phyloP scores from a whole-genome alignment of 2,113 vertebrate species.

The Danio rerio region GRCz12tu NC_133190.1:20502001-20502500 shows the following conservation, averaged over 20 bases:
- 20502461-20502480: too few species aligned
- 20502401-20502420: too few species aligned
- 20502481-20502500: too few species aligned
- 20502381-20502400: too few species aligned
- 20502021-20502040: constrained; percentile 21
- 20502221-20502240: constrained; percentile 21
- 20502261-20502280: too few species aligned
- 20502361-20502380: too few species aligned
- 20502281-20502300: too few species aligned
- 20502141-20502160: constrained; percentile 35
- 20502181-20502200: constrained; percentile 22
- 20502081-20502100: constrained; percentile 54
- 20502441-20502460: too few species aligned
- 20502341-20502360: too few species aligned
- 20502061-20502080: constrained; percentile 33
- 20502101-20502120: constrained; percentile 39
- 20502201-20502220: constrained; percentile 56
- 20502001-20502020: constrained; percentile 34
- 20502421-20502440: too few species aligned
- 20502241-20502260: neutral
- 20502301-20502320: too few species aligned
- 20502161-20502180: constrained; percentile 59
- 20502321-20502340: too few species aligned
- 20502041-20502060: neutral
- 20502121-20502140: constrained; percentile 50